phyloP scores from a whole-genome alignment of 2,888 invertebrate species.

The Aporophyla nigra region DNA sequence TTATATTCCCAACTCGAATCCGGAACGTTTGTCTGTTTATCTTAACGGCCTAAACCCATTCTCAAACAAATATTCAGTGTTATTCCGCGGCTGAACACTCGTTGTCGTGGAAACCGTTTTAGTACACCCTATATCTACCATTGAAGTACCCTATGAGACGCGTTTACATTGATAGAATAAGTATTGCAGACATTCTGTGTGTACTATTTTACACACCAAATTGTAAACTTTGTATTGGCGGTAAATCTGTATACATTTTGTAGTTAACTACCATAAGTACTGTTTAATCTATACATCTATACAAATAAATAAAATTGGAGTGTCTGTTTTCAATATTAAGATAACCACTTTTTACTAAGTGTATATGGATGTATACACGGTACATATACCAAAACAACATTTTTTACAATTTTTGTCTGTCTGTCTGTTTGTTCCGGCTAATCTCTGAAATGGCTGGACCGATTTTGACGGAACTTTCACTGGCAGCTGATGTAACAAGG shows the following conservation, averaged over 20 bases:
- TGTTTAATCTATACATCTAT: too few species aligned
- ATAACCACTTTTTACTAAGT: too few species aligned
- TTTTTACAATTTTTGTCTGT: too few species aligned
- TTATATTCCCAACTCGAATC: slow-evolving; percentile 11
- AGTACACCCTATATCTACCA: slow-evolving; percentile 19
- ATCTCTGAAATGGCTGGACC: too few species aligned
- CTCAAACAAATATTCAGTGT: slow-evolving; percentile 37
- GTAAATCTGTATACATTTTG: background rate
- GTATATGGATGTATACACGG: too few species aligned
- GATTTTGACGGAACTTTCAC: too few species aligned
- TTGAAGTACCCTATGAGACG: slow-evolving; percentile 10
- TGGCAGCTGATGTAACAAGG: too few species aligned
- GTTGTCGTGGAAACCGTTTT: slow-evolving; percentile 35
- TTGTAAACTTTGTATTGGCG: background rate
- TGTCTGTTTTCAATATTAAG: too few species aligned
- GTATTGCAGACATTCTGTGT: background rate
- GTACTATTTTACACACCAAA: background rate
- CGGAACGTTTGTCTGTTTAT: slow-evolving; percentile 45
- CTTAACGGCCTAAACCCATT: slow-evolving; percentile 25
- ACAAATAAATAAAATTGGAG: too few species aligned
- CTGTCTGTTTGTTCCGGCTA: too few species aligned
- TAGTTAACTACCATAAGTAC: background rate
- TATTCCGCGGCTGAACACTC: slow-evolving; percentile 23
- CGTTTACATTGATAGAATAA: slow-evolving; percentile 30
- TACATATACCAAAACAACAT: too few species aligned